Conservation (phyloP, 1,140 invertebrate genomes). For the Eriocheir sinensis region DNA sequence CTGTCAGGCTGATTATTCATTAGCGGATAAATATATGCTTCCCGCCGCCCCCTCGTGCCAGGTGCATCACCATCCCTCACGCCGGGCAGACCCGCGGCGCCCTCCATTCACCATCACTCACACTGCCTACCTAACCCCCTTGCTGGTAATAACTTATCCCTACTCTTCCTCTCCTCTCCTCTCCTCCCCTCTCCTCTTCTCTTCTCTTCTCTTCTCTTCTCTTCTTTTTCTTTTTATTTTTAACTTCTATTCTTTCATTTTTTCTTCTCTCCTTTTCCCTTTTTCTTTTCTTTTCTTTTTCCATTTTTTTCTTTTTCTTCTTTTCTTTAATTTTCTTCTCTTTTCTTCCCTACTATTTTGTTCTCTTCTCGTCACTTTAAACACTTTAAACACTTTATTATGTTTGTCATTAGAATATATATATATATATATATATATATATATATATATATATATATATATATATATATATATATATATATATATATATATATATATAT, state of each 20-base stretch:
- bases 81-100: background rate
- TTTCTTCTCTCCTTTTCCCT: background rate
- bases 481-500: background rate
- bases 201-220: background rate
- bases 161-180: background rate
- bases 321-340: too few species aligned
- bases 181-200: too few species aligned
- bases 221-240: background rate
- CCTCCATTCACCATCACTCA: background rate
- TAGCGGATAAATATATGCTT: background rate
- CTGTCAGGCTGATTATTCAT: background rate
- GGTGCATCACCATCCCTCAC: background rate
- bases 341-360: background rate
- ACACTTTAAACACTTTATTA: background rate
- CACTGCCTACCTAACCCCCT: background rate
- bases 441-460: slow-evolving; percentile 58
- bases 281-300: background rate
- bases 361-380: background rate
- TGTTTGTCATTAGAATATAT: slow-evolving; percentile 27
- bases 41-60: background rate
- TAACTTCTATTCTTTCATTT: background rate
- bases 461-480: slow-evolving; percentile 50
- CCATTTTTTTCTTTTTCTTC: background rate
- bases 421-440: slow-evolving; percentile 61
- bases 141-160: background rate